Conservation (phyloP, 2,797 vertebrate species). For the Taeniopygia guttata region DNA sequence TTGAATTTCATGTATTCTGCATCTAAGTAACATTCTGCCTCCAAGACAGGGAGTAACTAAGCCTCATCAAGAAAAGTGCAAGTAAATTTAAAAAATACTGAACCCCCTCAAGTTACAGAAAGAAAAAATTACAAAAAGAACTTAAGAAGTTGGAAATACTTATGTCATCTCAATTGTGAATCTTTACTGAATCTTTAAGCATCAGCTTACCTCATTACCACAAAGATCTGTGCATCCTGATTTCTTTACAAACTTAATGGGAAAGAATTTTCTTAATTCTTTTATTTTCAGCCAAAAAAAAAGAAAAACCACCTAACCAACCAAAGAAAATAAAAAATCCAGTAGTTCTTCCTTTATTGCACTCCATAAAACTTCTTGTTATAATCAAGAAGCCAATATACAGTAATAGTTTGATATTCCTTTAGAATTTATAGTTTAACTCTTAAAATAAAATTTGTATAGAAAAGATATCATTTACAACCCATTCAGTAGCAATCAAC, state of each 20-base stretch:
- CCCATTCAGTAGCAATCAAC: constrained; percentile 74
- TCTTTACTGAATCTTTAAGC: not conserved
- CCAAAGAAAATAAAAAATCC: not conserved
- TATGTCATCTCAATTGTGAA: not conserved
- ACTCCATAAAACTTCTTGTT: constrained; percentile 68
- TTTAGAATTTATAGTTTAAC: constrained; percentile 63
- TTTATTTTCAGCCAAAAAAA: constrained; percentile 27
- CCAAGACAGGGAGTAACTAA: not conserved
- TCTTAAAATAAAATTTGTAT: constrained; percentile 81
- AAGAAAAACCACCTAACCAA: not conserved
- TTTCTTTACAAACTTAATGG: not conserved
- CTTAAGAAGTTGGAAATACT: not conserved
- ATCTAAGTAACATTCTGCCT: not conserved
- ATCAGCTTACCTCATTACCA: not conserved
- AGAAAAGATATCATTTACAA: constrained; percentile 80
- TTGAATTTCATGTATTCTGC: not conserved
- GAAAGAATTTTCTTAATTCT: not conserved
- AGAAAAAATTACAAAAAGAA: not conserved
- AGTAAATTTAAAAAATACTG: not conserved
- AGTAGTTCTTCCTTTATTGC: constrained; percentile 76
- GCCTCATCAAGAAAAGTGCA: not conserved
- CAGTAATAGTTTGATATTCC: constrained; percentile 47
- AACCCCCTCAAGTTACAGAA: not conserved
- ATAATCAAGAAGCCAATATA: constrained; percentile 67
- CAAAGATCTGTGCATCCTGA: not conserved